Evolutionary conservation across 2,113 vertebrate species (phyloP).

Genomic region (Pelobates fuscus): DNA sequence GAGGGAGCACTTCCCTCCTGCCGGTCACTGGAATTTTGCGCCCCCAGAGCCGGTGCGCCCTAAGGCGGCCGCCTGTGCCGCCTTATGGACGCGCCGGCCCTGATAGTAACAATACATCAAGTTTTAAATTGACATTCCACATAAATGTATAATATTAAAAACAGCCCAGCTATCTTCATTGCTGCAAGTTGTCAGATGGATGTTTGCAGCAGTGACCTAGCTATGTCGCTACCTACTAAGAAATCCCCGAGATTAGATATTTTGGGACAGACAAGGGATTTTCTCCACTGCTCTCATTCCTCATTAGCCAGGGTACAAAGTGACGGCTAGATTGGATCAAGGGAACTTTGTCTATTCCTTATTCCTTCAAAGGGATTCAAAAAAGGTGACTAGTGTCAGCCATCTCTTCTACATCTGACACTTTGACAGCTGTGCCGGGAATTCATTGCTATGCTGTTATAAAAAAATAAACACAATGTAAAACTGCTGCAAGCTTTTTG

Average conservation of each 20-base stretch:
- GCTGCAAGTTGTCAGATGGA: constrained; percentile 8
- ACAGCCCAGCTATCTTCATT: constrained; percentile 2
- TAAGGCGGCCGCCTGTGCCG: too few species aligned
- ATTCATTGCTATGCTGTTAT: constrained; percentile 28
- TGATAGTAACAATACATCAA: too few species aligned
- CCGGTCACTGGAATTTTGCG: too few species aligned
- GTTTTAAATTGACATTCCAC: neutral
- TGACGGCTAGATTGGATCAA: constrained; percentile 33
- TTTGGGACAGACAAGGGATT: constrained; percentile 36
- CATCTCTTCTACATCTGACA: constrained; percentile 33
- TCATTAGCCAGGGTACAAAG: constrained; percentile 33
- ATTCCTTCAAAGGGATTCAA: constrained; percentile 30
- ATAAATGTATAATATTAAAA: neutral
- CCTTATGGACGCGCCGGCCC: too few species aligned
- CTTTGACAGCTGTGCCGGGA: constrained; percentile 44
- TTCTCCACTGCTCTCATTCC: constrained; percentile 8
- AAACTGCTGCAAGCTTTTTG: constrained; percentile 13
- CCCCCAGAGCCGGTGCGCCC: too few species aligned
- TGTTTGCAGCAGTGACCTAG: constrained; percentile 22
- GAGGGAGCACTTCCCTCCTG: too few species aligned
- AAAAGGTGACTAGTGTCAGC: constrained; percentile 32
- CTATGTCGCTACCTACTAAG: constrained; percentile 24
- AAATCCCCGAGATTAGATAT: constrained; percentile 32
- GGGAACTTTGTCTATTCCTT: constrained; percentile 23
- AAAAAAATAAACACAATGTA: constrained; percentile 3